These are phyloP conservation scores for Sinocyclocheilus grahami DNA, from an alignment of 2,113 vertebrate genomes.

Conservation along the genomic window DNA sequence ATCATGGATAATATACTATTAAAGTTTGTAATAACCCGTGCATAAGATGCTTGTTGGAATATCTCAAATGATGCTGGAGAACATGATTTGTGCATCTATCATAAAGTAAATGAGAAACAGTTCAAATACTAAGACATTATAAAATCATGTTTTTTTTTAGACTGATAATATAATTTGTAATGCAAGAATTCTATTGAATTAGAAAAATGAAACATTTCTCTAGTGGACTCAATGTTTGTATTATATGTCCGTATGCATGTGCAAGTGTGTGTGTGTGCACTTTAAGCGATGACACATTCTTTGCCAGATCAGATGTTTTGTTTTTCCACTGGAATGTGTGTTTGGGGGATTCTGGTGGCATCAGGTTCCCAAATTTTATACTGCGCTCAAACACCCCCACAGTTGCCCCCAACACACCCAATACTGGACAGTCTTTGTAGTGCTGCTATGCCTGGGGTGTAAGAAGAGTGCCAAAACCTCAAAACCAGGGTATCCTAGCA, in stretches of 20 bases:
- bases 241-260: not conserved
- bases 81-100: not conserved
- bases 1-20: no score
- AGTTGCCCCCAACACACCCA: slow-evolving; percentile 57
- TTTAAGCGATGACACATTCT: slow-evolving; percentile 29
- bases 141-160: no score
- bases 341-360: slow-evolving; percentile 64
- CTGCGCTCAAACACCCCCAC: slow-evolving; percentile 61
- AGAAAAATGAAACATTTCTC: not conserved
- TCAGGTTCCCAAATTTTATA: slow-evolving; percentile 68
- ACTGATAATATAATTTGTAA: not conserved
- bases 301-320: slow-evolving; percentile 48
- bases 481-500: not conserved
- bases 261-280: not conserved
- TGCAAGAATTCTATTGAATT: not conserved
- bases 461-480: slow-evolving; percentile 27
- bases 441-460: slow-evolving; percentile 30
- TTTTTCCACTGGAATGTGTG: slow-evolving; percentile 61
- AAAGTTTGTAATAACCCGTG: no score
- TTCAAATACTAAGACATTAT: no score
- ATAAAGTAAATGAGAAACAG: not conserved
- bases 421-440: slow-evolving; percentile 65
- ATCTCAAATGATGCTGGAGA: not conserved
- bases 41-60: no score
- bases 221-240: not conserved